Evolutionary conservation across 2,888 invertebrate genomes (phyloP), one percentile per base, ranked within the genome.

Genomic region (Cepaea hortensis): DNA sequence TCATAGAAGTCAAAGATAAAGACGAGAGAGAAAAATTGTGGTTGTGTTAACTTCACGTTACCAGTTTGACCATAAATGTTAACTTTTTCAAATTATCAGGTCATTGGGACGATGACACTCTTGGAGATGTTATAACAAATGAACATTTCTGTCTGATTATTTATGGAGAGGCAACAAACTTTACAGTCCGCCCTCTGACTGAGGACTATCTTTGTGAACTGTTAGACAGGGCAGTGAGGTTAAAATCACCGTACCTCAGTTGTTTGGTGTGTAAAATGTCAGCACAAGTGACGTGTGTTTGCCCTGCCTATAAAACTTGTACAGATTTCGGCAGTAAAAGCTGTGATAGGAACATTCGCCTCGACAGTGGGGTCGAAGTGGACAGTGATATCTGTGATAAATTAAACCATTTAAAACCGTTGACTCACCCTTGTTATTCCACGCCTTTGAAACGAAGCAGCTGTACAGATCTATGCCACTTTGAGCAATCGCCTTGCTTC

Each of bases 291-390:
- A 72, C 65, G 35, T 85, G 85, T 75, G 35, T 85, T 50, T 85
- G 85, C 61, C 70, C 13, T 23, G n/a, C 3, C 6, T 46, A n/a
- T 7, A n/a, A 15, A 15, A 46, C 23, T 46, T 20, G 5, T 15
- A 35, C 35, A 23, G 46, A 75, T 70, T 15, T 55, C 0, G 48
- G 18, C 23, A 72, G n/a, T 48, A 83, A 83, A 50, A 84, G 6
- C 23, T 87, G 87, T 87, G 87, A 87, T 80, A 84, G 87, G 75
- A 84, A 73, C n/a, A 35, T 61, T 65, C 84, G 87, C 70, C 50
- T 87, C 23, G 89, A 90, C 81, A 89, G 90, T 86, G 89, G 90
- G 73, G 82, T 88, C n/a, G 84, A 85, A 35, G 62, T 84, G n/a
- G 76, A 81, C 61, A 80, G 77, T 87, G 81, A 65, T 62, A 65